Percentiles rank a stretch among this genome's conserved stretches.
These are phyloP conservation scores for Alethe castanea DNA, from an alignment of 2,113 vertebrate species.

Conservation along the genomic window DNA sequence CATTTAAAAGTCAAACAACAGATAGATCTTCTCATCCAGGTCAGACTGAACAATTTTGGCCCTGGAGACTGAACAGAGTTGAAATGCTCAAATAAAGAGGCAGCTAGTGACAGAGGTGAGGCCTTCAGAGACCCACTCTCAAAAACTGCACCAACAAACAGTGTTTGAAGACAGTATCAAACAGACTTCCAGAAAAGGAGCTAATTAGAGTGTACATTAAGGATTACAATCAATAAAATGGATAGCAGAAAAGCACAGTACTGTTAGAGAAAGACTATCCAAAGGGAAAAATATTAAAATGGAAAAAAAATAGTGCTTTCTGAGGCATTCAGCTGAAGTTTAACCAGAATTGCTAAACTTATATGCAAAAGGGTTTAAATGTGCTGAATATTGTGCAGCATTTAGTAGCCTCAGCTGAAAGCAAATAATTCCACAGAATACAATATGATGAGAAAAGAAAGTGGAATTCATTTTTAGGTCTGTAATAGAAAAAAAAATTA, in stretches of 20 bases:
- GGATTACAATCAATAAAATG: neutral
- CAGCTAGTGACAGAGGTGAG: neutral
- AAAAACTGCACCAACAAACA: neutral
- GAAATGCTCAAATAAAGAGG: conserved; percentile 8
- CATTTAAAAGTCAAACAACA: neutral
- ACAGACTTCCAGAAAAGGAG: neutral
- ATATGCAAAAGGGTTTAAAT: neutral
- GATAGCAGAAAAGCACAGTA: neutral
- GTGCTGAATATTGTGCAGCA: neutral
- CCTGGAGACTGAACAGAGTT: neutral
- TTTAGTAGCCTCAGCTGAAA: neutral
- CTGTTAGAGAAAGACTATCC: neutral
- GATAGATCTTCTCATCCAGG: neutral
- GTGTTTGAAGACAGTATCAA: conserved; percentile 9
- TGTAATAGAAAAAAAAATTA: neutral
- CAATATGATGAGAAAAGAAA: neutral
- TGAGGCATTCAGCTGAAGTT: neutral
- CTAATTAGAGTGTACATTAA: neutral
- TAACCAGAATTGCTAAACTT: neutral
- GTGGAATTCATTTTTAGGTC: neutral
- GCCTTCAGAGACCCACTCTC: neutral
- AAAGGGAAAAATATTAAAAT: neutral
- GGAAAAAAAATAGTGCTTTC: neutral
- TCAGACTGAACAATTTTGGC: neutral
- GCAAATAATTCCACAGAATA: neutral